phyloP scores from a whole-genome alignment of 2,888 invertebrate genomes.

The Watsonalla binaria region DNA sequence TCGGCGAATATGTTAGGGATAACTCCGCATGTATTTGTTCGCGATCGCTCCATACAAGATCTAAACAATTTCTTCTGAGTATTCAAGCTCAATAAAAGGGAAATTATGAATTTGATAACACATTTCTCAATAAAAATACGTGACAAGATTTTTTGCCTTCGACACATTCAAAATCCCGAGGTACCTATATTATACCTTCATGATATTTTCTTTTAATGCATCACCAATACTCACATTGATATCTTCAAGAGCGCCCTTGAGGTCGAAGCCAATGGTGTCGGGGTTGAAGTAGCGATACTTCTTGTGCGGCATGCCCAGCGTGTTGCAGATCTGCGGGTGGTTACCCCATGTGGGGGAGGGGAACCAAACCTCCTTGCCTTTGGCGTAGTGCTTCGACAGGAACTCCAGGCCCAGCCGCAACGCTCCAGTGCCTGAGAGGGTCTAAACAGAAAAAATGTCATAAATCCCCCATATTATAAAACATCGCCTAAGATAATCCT shows the following conservation, averaged over 20 bases:
- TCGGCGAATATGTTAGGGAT: too few species aligned
- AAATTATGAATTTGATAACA: too few species aligned
- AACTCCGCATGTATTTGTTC: too few species aligned
- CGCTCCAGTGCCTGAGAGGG: conserved; percentile 98
- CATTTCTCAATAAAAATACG: too few species aligned
- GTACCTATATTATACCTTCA: not conserved
- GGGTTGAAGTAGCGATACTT: conserved; percentile 96
- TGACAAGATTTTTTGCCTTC: too few species aligned
- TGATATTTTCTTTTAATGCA: too few species aligned
- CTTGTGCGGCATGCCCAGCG: conserved; percentile 90
- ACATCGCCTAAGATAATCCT: too few species aligned
- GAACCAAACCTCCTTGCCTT: conserved; percentile 90
- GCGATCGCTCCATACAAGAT: too few species aligned
- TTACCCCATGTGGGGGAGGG: conserved; percentile 99
- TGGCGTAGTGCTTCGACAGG: conserved; percentile 87
- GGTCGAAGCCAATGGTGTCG: conserved; percentile 95
- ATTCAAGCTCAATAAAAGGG: too few species aligned
- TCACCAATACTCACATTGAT: conserved; percentile 89
- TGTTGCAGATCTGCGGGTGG: conserved; percentile 96
- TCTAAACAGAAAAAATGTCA: conserved; percentile 71
- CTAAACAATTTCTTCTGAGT: too few species aligned
- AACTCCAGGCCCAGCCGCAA: conserved; percentile 95
- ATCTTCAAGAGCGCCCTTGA: conserved; percentile 92
- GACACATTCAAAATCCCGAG: too few species aligned
- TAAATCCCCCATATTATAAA: not conserved